Evolutionary conservation across 2,113 vertebrate genomes (phyloP), one percentile per base, ranked within the genome.

Genomic region (Cyanoramphus novaezelandiae): DNA sequence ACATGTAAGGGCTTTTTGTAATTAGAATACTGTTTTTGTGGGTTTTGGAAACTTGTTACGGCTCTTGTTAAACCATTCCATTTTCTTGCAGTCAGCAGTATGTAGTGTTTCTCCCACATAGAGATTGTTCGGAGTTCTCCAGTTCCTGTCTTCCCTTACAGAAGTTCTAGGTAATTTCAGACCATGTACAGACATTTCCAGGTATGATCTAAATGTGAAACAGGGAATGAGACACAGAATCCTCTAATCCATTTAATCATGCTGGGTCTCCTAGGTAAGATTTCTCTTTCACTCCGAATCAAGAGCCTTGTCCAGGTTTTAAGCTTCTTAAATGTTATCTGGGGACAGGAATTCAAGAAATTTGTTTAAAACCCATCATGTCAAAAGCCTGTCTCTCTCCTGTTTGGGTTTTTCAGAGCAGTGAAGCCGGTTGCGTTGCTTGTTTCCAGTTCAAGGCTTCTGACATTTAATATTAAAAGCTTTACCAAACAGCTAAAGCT

Each of bases 1-100:
- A 89, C 74, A 74, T 5, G 10, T 44, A 94, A 96, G 85, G 90
- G 87, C 92, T 95, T 93, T 92, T 92, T 94, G 57, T 89, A 84
- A 57, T 87, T 88, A 88, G 72, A 86, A 76, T 86, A 71, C 69
- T 93, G 87, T 15, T 9, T 96, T 71, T 87, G 69, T 90, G 90
- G 89, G 71, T 80, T 93, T 92, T 4, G 0, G 69, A 82, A 90
- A 47, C 78, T 75, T 67, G 28, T 86, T 92, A 74, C 14, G 43
- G 76, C 92, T 96, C 39, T 87, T 84, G 37, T 49, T 75, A 92
- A 93, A 96, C 71, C 93, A 95, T 95, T 95, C 88, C 81, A 49
- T 91, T 6, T 77, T 81, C 67, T 71, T 92, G 85, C 86, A 86
- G 71, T 93, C 75, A 93, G 77, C 78, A 78, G 65, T 75, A 46